Evolutionary conservation across 2,888 invertebrate genomes (phyloP).

Genomic region (Carcina quercana): DNA sequence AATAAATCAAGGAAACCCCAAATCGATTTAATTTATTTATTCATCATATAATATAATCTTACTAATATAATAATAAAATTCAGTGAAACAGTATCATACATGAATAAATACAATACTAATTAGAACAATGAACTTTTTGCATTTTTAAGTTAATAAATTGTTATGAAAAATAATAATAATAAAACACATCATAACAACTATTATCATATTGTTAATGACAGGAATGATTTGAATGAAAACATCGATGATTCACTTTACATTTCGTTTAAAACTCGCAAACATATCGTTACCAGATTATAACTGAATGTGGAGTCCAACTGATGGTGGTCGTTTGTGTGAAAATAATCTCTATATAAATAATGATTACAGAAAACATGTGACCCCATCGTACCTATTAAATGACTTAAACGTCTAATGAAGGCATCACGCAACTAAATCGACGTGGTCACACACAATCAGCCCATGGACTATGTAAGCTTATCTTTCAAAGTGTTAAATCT

Average conservation of each 20-base stretch:
- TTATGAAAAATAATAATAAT: conserved; percentile 37
- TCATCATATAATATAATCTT: conserved; percentile 62
- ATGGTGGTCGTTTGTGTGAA: conserved; percentile 8
- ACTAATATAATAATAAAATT: conserved; percentile 71
- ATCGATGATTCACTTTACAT: conserved; percentile 32
- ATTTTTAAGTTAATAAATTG: conserved; percentile 49
- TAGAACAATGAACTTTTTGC: conserved; percentile 55
- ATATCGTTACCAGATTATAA: conserved; percentile 32
- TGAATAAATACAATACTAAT: conserved; percentile 72
- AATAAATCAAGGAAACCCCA: too few relatives aligned
- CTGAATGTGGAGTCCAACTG: conserved; percentile 25
- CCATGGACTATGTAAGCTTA: too few relatives aligned
- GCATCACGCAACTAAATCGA: too few relatives aligned
- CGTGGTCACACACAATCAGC: background rate
- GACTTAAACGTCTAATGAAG: conserved; percentile 50
- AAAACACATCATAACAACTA: conserved; percentile 37
- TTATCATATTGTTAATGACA: conserved; percentile 43
- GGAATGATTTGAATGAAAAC: conserved; percentile 66
- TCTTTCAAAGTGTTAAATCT: too few relatives aligned
- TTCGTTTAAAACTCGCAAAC: conserved; percentile 29
- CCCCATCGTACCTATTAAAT: conserved; percentile 29
- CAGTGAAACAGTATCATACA: conserved; percentile 72
- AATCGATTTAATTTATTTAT: conserved; percentile 45
- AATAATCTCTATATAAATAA: conserved; percentile 25
- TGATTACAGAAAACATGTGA: conserved; percentile 18